Base-by-base conservation (phyloP, 2,888 invertebrate genomes). In the Allolobophora icterica region DNA sequence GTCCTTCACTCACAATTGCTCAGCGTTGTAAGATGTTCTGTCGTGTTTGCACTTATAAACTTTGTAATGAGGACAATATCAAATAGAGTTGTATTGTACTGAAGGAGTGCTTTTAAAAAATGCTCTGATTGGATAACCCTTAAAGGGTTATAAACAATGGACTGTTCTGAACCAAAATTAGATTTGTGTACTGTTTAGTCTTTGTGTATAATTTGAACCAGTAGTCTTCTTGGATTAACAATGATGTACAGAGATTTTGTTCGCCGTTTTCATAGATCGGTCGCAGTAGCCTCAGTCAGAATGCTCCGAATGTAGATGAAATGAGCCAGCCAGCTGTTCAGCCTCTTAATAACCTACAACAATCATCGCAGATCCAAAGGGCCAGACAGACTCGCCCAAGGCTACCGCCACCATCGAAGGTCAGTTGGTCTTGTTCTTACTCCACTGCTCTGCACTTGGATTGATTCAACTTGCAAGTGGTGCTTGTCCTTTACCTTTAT, bases 401-500 rank as follows among this genome's bases (percentile, higher is more conserved):
- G n/a, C 90, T 90, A 6, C 90, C 90, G 13, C 90, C 90, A 13
- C 90, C 90, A 30, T 90, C 90, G 33, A 90, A 90, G 90, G 90
- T 71, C 17, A 71, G 33, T 33, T 34, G 42, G 3, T 89, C 35
- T 89, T 38, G 5, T 71, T 71, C 71, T n/a, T 71, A 5, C 71
- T 71, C 71, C 4, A 17, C 30, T 71, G 71, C n/a, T n/a, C 0
- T 71, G 71, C n/a, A 8, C 30, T n/a, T 71, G 30, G 4, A n/a
- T n/a, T n/a, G n/a, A n/a, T 71, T 8, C n/a, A 71, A 11, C 30
- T n/a, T 71, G 30, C 71, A 71, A 34, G 15, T 34, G 34, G 35
- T 87, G 35, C 35, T 35, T 34, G 17, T 15, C 4, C n/a, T 17
- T 35, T 87, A 15, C 17, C 87, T 35, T 35, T 3, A 24, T 52